A percentile compares a stretch with the other conserved stretches of the same genome.
These are phyloP conservation scores for Pipa parva DNA, from an alignment of 2,113 vertebrate genomes.

Conservation along the genomic window DNA sequence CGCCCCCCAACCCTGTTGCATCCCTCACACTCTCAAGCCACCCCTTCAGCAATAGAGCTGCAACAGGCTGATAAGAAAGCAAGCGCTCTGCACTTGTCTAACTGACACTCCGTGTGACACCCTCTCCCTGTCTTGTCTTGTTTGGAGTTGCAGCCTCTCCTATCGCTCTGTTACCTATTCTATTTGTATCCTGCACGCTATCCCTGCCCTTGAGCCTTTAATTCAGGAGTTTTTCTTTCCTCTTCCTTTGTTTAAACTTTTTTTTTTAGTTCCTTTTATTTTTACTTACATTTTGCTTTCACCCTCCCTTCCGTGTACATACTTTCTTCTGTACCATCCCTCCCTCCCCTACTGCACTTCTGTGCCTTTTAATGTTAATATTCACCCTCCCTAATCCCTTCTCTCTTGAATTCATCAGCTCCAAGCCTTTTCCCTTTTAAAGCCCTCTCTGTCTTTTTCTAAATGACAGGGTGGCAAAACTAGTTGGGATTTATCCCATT, in stretches of 20 bases:
- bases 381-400: no score
- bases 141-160: background rate
- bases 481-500: background rate
- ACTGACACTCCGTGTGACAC: background rate
- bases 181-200: constrained; percentile 1
- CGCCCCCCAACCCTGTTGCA: background rate
- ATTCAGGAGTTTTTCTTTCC: background rate
- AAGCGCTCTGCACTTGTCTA: background rate
- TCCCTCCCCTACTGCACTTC: constrained; percentile 38
- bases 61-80: constrained; percentile 26
- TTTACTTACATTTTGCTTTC: background rate
- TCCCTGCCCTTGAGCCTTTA: constrained; percentile 27
- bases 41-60: constrained; percentile 15
- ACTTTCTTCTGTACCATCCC: constrained; percentile 34
- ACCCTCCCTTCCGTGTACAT: background rate
- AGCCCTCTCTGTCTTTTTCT: background rate
- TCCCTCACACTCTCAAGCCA: background rate
- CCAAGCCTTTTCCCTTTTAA: background rate
- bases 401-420: no score
- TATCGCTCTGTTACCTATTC: constrained; percentile 4
- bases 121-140: constrained; percentile 25
- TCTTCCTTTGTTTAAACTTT: constrained; percentile 4
- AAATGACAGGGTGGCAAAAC: background rate
- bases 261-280: background rate
- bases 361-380: no score